Evolutionary conservation across 2,113 vertebrate genomes (phyloP), one percentile per base, ranked within the genome.

Genomic region (Epinephelus cyanopodus): DNA sequence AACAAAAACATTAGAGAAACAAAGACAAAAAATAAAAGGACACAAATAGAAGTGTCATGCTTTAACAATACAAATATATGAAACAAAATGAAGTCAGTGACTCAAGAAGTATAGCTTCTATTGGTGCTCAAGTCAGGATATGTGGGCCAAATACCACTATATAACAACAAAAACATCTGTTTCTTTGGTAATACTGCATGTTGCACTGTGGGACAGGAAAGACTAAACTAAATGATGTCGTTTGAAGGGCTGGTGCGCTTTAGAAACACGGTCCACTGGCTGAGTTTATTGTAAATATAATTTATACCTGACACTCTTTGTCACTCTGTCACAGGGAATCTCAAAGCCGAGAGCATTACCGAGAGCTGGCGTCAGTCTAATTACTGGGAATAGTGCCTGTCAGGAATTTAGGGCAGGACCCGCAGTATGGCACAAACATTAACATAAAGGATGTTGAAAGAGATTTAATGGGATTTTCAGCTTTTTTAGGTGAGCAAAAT

Each of bases 361-460:
- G 42, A 8, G 42, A 95, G 93, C 94, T 89, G 93, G 25, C 83
- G 90, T 96, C 90, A 88, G 90, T 94, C 93, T 95, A 95, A 95
- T 96, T 96, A 95, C 93, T 93, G 94, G 83, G 95, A 94, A 95
- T 93, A 90, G 89, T 88, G 90, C 88, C 78, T 95, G 93, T 94
- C 93, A 89, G 90, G 88, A 90, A 91, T 93, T 94, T 92, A 93
- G 95, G 91, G 91, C 87, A 91, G 89, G 82, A 88, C 70, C 82
- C 91, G 85, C 70, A 62, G 61, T 77, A 67, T 62, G 66, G 70
- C 81, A 74, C 64, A 81, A 45, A 83, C 62, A 88, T 85, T 65
- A 90, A 83, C 82, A 87, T 87, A 86, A 85, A 82, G 77, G 63
- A 89, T 68, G 52, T 33, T 77, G 23, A 81, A 70, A 66, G 54